Percentiles rank a stretch among this genome's conserved stretches.
These are phyloP conservation scores for Eupithecia exiguata DNA, from an alignment of 2,888 invertebrate genomes.

Conservation along the genomic window DNA sequence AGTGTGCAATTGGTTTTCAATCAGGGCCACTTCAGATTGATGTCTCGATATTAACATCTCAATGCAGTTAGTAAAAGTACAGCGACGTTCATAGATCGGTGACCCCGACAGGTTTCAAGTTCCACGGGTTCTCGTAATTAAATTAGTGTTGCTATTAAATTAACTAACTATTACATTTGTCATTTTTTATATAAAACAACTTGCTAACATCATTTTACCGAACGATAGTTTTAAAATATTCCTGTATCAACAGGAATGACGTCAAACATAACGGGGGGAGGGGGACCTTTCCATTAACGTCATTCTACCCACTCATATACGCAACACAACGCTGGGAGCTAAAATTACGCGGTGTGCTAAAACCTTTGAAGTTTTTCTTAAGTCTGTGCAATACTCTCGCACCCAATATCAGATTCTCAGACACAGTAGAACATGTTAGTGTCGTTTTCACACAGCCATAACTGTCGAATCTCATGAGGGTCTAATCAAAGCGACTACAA, in stretches of 20 bases:
- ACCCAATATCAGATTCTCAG: background rate
- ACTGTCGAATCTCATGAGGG: constrained; percentile 10
- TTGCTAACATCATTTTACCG: no score
- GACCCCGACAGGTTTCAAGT: no score
- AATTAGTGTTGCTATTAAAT: no score
- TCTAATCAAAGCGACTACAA: constrained; percentile 32
- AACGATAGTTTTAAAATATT: no score
- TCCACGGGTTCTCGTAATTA: no score
- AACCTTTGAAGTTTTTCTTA: background rate
- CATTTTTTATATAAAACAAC: no score
- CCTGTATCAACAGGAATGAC: no score
- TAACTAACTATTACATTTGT: no score
- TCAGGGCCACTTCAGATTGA: background rate
- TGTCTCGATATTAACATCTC: background rate
- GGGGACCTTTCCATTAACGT: no score
- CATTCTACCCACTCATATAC: background rate
- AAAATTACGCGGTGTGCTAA: background rate
- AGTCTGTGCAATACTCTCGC: background rate
- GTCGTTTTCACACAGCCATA: constrained; percentile 8
- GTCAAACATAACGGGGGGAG: no score
- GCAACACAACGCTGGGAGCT: constrained; percentile 5
- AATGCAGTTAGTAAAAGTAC: background rate
- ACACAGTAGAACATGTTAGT: background rate
- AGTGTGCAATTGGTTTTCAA: background rate
- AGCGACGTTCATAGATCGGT: no score